Base-by-base conservation (phyloP, 2,797 vertebrate species). In the Lophius americanus region DNA sequence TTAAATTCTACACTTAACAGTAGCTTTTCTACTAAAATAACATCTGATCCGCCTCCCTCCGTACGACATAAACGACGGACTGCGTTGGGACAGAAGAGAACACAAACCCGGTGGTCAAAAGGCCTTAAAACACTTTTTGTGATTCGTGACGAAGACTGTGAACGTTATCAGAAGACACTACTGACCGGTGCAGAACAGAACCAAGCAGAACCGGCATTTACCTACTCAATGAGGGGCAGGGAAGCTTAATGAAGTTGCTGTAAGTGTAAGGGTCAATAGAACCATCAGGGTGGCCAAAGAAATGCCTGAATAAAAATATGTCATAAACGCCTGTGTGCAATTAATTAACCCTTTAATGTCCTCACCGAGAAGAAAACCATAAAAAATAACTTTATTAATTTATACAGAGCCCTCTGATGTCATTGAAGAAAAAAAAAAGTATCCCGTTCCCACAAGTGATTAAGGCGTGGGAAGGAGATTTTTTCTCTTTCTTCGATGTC, bases 1-100 rank as follows among this genome's bases (percentile, higher is more conserved):
- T 83, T 90, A 84, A 87, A 84, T 86, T 87, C 82, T 89, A 91
- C 88, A 85, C 85, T 86, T 82, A 89, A 89, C 85, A 89, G 89
- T 91, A 89, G 88, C 61, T 70, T 79, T 84, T 86, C 85, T 83
- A 83, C 83, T 79, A 86, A 88, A 82, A 84, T 79, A 75, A 90
- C 85, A 83, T 88, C 79, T 79, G 71, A 81, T 78, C 77, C 88
- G 81, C 88, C 84, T 88, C 82, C 54, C 73, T 84, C 65, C n/a
- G 11, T 32, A 68, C 64, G 43, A 77, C 72, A 54, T 43, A 60
- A 47, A 75, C 51, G 55, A 66, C 64, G 56, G 75, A 83, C 52
- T 9, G 81, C 67, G 69, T 65, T 78, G 73, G 2, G 66, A 73
- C 62, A 51, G 47, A 77, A 75, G 69, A 55, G 73, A 68, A 79